Evolutionary conservation across 2,797 vertebrate genomes (phyloP), one percentile per base, ranked within the genome.

Genomic region (Odontamblyopus lacepedii): DNA sequence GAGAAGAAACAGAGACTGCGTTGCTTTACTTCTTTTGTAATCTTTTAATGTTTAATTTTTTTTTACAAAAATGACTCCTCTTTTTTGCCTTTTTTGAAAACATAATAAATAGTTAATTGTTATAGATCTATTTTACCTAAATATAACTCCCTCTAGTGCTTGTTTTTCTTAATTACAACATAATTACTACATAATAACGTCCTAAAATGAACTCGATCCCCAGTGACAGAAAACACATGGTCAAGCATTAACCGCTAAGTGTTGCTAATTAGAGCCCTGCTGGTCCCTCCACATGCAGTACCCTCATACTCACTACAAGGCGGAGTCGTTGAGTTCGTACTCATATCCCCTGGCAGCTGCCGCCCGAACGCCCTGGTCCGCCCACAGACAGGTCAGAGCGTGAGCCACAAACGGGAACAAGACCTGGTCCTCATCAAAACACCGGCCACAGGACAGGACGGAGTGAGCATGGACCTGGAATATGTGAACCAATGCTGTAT

Each of bases 251-350:
- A 80, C 78, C 16, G 51, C 72, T 74, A 72, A 74, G 63, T 75
- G 73, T 67, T 60, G 81, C 81, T 92, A 89, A 93, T 92, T 90
- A 87, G 85, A 82, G 85, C 81, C 91, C 89, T 68, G 81, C 81
- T 38, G 82, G 74, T 65, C 75, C 71, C 80, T 57, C 75, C 60
- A 1, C n/a, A 75, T 74, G 65, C 50, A 75, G 29, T 68, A 41
- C 41, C 18, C n/a, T 48, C 64, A 53, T 80, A 92, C 92, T 93
- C 79, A 93, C 92, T 92, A 93, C 70, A 93, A 89, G 0, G 92
- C 92, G 0, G 92, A 94, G 90, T 94, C 91, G 55, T 93, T 94
- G 65, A 93, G 92, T 80, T 93, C 91, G 6, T 83, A 93, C 86
- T 93, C 92, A 16, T 91, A 93, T 7, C 92, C 92, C 1, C 92